Evolutionary conservation across 2,888 invertebrate genomes (phyloP), one percentile per base, ranked within the genome.

Genomic region (Hoplodrina blanda): DNA sequence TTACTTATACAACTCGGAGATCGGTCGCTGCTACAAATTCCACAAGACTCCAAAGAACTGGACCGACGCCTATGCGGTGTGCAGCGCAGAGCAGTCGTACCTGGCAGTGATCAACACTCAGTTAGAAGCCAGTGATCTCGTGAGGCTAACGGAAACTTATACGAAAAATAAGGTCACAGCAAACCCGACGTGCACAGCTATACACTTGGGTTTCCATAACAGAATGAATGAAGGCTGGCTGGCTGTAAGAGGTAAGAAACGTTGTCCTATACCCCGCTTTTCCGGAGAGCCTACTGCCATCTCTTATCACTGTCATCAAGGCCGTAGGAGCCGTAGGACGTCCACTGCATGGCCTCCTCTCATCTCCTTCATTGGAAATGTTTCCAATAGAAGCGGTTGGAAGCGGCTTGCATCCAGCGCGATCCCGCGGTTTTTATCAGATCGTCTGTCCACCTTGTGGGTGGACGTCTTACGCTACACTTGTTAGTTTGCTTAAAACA

Each of bases 11-110:
- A 86, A 89, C 56, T 82, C 83, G 10, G 44, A 54, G 2, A 7
- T 75, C 1, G 91, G 90, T 3, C 89, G 88, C 80, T 95, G 94
- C 76, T 94, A 93, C 84, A 95, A 94, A 72, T 90, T 93, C 61
- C 94, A 95, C 70, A 62, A 86, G 25, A 84, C 76, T 1, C 91
- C 93, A 0, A 74, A 78, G 76, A 91, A 86, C 54, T 95, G 95
- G 94, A 87, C 86, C 0, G 92, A 93, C 0, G 95, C 95, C 0
- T 88, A 90, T 20, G 79, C 80, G 2, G 77, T 85, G 3, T 95
- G 95, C 78, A 84, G 81, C 25, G 86, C 90, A 1, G 94, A 94
- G 69, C 89, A 89, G 67, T 91, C 92, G 0, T 91, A 92, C 64
- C 70, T 94, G 44, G 91, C 92, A 4, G 87, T 94, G 17, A 89